Evolutionary conservation across 1,140 invertebrate genomes (phyloP).

Genomic region (Melipona quadrifasciata): DNA sequence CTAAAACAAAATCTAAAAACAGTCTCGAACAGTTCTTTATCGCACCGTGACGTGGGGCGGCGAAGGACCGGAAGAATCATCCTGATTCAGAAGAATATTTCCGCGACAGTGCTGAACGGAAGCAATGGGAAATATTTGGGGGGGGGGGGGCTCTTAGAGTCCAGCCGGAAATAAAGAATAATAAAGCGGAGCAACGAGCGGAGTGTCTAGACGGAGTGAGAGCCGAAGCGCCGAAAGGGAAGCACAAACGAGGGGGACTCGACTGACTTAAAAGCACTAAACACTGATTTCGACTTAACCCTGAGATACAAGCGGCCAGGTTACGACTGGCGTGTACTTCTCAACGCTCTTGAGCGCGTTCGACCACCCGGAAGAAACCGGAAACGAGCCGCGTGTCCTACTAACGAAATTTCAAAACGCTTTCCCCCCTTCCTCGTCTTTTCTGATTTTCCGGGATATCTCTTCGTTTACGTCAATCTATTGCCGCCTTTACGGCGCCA

Average conservation of each 20-base stretch:
- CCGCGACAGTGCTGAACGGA: not conserved
- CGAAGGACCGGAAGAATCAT: no score
- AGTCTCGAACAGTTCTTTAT: no score
- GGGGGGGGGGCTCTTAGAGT: constrained; percentile 12
- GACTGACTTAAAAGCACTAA: constrained; percentile 76
- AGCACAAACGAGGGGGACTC: not conserved
- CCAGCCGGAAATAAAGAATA: constrained; percentile 51
- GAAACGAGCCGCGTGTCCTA: not conserved
- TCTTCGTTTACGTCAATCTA: constrained; percentile 55
- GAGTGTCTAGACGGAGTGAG: constrained; percentile 1
- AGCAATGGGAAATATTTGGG: not conserved
- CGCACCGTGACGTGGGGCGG: rapidly evolving
- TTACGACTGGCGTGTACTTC: constrained; percentile 2
- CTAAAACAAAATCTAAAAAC: no score
- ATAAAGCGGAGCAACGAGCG: constrained; percentile 47
- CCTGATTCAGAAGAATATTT: not conserved
- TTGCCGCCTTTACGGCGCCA: constrained; percentile 14
- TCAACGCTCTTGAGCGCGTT: not conserved
- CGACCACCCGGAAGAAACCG: not conserved
- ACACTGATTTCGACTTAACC: constrained; percentile 76
- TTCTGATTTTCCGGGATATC: no score
- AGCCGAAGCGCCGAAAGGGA: not conserved
- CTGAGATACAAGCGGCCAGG: constrained; percentile 69
- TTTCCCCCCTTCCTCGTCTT: not conserved
- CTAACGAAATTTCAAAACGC: not conserved